Evolutionary conservation across 2,888 invertebrate species (phyloP).

Genomic region (Drosophila subsilvestris): DNA sequence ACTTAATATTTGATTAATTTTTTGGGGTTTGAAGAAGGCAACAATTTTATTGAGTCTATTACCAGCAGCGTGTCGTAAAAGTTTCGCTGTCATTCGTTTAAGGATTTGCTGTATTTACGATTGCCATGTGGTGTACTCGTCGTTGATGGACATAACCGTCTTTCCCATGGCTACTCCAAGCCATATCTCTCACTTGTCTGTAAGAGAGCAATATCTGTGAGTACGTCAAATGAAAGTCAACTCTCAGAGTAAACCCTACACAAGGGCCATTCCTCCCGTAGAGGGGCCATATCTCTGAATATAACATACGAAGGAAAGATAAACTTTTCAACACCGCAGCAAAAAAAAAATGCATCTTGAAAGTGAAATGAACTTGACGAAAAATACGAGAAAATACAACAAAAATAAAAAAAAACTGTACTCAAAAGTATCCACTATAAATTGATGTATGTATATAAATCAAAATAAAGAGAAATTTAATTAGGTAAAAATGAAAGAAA

Average conservation of each 20-base stretch:
- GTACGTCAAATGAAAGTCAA: not conserved
- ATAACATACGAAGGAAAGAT: too few species aligned
- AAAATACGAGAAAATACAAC: too few species aligned
- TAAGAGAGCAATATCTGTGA: not conserved
- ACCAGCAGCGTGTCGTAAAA: slow-evolving; percentile 28
- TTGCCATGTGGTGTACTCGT: not conserved
- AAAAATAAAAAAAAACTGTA: too few species aligned
- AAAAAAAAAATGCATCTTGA: too few species aligned
- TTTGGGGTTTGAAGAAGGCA: slow-evolving; percentile 10
- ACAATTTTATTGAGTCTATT: slow-evolving; percentile 47
- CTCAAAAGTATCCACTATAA: too few species aligned
- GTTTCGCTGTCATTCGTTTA: slow-evolving; percentile 1
- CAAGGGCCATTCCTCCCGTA: not conserved
- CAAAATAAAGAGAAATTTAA: too few species aligned
- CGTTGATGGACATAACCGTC: not conserved
- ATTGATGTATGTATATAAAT: too few species aligned
- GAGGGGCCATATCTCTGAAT: not conserved
- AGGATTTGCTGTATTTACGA: slow-evolving; percentile 23
- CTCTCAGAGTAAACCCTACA: not conserved
- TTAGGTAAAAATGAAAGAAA: too few species aligned
- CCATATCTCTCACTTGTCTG: not conserved
- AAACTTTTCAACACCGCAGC: too few species aligned
- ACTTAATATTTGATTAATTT: slow-evolving; percentile 35
- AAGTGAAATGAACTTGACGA: too few species aligned
- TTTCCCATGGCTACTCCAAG: too few species aligned